phyloP scores from a whole-genome alignment of 2,888 invertebrate genomes.

The Lampropteryx suffumata region DNA sequence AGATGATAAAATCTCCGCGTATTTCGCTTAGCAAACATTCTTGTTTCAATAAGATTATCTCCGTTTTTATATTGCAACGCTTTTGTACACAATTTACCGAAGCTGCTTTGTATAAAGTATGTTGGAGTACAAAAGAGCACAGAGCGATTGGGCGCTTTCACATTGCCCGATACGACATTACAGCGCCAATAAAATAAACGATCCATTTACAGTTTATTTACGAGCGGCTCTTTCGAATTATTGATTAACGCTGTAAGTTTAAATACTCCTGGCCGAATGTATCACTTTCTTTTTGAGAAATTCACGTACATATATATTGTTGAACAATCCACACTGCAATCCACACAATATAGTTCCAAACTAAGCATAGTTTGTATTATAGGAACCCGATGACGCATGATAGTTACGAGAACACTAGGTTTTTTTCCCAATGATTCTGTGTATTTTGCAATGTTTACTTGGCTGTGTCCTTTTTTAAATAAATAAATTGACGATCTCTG shows the following conservation, averaged over 20 bases:
- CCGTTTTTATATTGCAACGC: constrained; percentile 37
- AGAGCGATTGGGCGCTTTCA: constrained; percentile 24
- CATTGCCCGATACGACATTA: constrained; percentile 23
- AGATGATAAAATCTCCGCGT: constrained; percentile 30
- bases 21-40: constrained; percentile 37
- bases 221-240: constrained; percentile 20
- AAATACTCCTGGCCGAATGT: constrained; percentile 16
- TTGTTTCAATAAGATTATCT: constrained; percentile 44
- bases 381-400: too few relatives aligned
- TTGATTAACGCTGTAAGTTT: constrained; percentile 24
- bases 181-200: constrained; percentile 25
- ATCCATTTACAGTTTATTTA: constrained; percentile 23
- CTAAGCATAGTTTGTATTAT: too few relatives aligned
- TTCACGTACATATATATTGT: neutral
- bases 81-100: constrained; percentile 41
- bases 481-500: too few relatives aligned
- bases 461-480: too few relatives aligned
- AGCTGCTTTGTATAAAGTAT: constrained; percentile 35
- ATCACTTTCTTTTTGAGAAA: constrained; percentile 15
- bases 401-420: too few relatives aligned
- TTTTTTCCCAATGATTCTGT: too few relatives aligned
- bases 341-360: too few relatives aligned
- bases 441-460: too few relatives aligned
- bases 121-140: constrained; percentile 34
- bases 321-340: too few relatives aligned